These are phyloP conservation scores for Drosophila testacea DNA, from an alignment of 2,888 invertebrate genomes.

Conservation along the genomic window DNA sequence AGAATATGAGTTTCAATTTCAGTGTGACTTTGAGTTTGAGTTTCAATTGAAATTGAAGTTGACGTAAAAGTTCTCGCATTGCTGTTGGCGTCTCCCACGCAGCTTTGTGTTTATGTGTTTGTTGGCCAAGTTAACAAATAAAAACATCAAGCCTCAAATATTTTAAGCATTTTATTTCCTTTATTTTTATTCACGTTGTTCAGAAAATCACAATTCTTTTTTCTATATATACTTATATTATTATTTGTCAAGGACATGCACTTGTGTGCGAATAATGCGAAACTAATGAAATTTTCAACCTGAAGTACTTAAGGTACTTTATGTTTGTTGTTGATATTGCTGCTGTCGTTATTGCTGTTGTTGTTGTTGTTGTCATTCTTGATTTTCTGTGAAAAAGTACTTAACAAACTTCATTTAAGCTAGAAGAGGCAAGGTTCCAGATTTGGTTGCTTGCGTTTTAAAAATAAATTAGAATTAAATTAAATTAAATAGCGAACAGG, in stretches of 20 bases:
- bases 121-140: constrained; percentile 35
- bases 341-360: constrained; percentile 26
- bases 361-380: constrained; percentile 40
- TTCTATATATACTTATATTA: constrained; percentile 11
- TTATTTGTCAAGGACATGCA: constrained; percentile 42
- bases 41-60: constrained; percentile 34
- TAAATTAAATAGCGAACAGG: constrained; percentile 66
- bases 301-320: constrained; percentile 59
- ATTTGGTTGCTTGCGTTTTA: constrained; percentile 17
- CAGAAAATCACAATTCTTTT: constrained; percentile 13
- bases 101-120: constrained; percentile 26
- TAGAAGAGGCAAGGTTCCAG: constrained; percentile 57
- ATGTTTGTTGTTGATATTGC: constrained; percentile 29
- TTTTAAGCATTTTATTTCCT: constrained; percentile 27
- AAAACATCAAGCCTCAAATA: constrained; percentile 38
- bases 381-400: constrained; percentile 64
- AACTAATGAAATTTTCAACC: constrained; percentile 80
- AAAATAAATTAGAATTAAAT: constrained; percentile 61
- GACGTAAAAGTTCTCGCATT: constrained; percentile 23
- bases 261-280: constrained; percentile 66
- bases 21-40: constrained; percentile 17
- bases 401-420: constrained; percentile 79
- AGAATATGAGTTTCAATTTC: constrained; percentile 11
- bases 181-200: constrained; percentile 33
- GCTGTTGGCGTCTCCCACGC: constrained; percentile 54